Conservation (phyloP, 2,113 vertebrate genomes). For the Hippocampus comes region DNA sequence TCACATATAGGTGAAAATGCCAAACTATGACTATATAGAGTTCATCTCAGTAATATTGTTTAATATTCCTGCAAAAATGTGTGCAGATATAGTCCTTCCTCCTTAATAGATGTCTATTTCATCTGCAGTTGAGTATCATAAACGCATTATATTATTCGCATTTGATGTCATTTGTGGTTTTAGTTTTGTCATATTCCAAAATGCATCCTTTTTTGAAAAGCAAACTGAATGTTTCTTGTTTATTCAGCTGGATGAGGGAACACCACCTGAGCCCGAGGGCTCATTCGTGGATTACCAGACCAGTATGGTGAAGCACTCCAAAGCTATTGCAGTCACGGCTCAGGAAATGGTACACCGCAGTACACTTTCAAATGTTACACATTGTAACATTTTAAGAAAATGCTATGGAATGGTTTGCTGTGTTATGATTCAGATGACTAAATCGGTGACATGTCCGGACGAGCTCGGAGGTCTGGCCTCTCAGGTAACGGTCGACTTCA, state of each 20-base stretch:
- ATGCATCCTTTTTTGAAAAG: slow-evolving; percentile 10
- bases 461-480: slow-evolving; percentile 94
- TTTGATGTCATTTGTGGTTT: not conserved
- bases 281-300: slow-evolving; percentile 98
- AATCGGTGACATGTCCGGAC: slow-evolving; percentile 96
- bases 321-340: slow-evolving; percentile 93
- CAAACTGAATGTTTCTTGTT: slow-evolving; percentile 6
- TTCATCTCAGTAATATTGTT: too few relatives aligned
- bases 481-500: slow-evolving; percentile 96
- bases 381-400: not conserved
- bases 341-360: slow-evolving; percentile 91
- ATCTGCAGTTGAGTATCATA: too few relatives aligned
- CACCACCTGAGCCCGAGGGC: slow-evolving; percentile 88
- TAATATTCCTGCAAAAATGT: too few relatives aligned
- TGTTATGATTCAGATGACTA: slow-evolving; percentile 85
- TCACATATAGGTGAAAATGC: too few relatives aligned
- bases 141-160: too few relatives aligned
- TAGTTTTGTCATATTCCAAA: slow-evolving; percentile 17
- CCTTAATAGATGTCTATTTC: too few relatives aligned
- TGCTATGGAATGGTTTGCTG: not conserved
- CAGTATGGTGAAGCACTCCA: slow-evolving; percentile 93
- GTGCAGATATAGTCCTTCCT: too few relatives aligned
- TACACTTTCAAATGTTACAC: not conserved
- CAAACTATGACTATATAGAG: too few relatives aligned
- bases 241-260: slow-evolving; percentile 89